Base-by-base conservation (phyloP, 2,888 invertebrate species). In the Diaperis boleti region DNA sequence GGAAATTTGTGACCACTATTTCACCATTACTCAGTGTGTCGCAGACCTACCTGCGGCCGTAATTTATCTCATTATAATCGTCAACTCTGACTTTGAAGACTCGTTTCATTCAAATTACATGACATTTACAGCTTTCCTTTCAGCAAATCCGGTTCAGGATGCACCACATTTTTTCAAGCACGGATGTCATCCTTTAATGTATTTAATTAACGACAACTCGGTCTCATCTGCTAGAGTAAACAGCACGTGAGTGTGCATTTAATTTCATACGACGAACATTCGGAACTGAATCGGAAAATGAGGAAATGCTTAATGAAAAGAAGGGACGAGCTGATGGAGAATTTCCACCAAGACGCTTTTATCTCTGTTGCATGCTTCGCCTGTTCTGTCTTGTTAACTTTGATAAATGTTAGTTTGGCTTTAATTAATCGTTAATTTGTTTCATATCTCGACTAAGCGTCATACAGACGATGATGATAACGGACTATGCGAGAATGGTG, bases 401-500 rank as follows among this genome's bases (percentile, higher is more conserved):
- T 57, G 57, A 57, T 57, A 33, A 57, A 57, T 45, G 26, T 10
- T 33, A 45, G 33, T 57, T 45, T 31, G 20, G 44, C 55, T 55
- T 13, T 57, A 57, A 57, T 57, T 57, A 57, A 57, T 57, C 47
- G 57, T 47, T n/a, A 57, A 57, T 57, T 57, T 57, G 57, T 45
- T 45, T 57, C 47, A 45, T 57, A 55, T 57, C 57, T 17, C 11
- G 15, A 10, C 11, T 31, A 29, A 55, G 15, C 37, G 45, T 37
- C 57, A 45, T 45, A 57, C 20, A 18, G 22, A 35, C 14, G 31
- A 54, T 14, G 15, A 26, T 26, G 11, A 20, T n/a, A n/a, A n/a
- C n/a, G n/a, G n/a, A n/a, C n/a, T n/a, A n/a, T n/a, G n/a, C n/a
- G n/a, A n/a, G n/a, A n/a, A n/a, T n/a, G n/a, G n/a, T n/a, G n/a